These are phyloP conservation scores for Archocentrus centrarchus DNA, from an alignment of 2,113 vertebrate species.

Conservation along the genomic window DNA sequence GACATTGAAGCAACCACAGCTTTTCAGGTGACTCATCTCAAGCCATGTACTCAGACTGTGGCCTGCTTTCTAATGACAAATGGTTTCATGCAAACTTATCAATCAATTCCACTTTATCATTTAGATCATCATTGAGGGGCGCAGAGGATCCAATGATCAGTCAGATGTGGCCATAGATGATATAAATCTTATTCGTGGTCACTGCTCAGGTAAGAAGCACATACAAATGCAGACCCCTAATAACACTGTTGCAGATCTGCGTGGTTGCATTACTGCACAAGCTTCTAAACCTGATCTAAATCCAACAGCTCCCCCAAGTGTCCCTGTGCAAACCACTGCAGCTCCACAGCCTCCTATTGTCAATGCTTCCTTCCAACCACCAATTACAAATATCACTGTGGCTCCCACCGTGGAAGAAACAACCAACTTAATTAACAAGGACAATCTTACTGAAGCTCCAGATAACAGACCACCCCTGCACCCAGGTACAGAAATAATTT, in stretches of 20 bases:
- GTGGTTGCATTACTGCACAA: too few species aligned
- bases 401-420: background rate
- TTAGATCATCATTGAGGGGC: too few species aligned
- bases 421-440: background rate
- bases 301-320: background rate
- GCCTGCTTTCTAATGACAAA: background rate
- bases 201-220: too few species aligned
- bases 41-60: background rate
- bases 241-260: too few species aligned
- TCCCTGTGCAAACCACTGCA: background rate
- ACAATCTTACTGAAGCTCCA: background rate
- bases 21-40: conserved; percentile 62
- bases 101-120: too few species aligned
- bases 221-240: too few species aligned
- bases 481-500: conserved; percentile 15
- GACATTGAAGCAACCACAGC: conserved; percentile 62
- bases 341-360: background rate
- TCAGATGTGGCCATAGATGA: too few species aligned
- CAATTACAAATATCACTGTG: too few species aligned
- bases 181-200: too few species aligned
- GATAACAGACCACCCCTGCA: background rate
- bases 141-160: too few species aligned
- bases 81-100: too few species aligned
- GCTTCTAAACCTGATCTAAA: background rate
- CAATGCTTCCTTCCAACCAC: too few species aligned